A percentile compares a stretch with the other conserved stretches of the same genome.
phyloP scores from a whole-genome alignment of 2,888 invertebrate genomes.

The Endomychus coccineus region DNA sequence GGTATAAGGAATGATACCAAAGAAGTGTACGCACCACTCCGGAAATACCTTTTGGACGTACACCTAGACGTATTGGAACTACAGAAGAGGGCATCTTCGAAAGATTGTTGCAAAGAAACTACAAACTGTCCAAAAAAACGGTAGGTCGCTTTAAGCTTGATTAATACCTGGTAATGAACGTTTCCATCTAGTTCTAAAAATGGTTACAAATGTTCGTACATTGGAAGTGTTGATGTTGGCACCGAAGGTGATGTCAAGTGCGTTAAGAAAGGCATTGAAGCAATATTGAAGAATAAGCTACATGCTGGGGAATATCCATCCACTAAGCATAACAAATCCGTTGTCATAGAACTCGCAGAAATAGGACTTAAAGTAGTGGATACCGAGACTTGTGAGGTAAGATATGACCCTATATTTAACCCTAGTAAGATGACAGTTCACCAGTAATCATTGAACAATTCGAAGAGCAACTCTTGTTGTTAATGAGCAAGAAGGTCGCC shows the following conservation, averaged over 20 bases:
- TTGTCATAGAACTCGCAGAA: constrained; percentile 48
- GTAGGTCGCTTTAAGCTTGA: no score
- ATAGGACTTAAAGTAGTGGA: constrained; percentile 46
- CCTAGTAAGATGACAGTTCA: no score
- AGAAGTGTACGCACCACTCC: constrained; percentile 46
- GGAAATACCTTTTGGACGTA: constrained; percentile 23
- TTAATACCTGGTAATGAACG: no score
- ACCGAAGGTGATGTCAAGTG: constrained; percentile 47
- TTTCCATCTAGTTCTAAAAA: constrained; percentile 27
- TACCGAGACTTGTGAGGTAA: constrained; percentile 40
- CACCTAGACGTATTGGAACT: constrained; percentile 9
- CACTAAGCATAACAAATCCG: constrained; percentile 31
- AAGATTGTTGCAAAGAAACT: constrained; percentile 43
- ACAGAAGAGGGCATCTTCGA: constrained; percentile 14
- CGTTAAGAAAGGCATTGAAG: constrained; percentile 46
- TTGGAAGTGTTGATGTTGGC: constrained; percentile 47
- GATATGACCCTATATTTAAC: no score
- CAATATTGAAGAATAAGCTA: constrained; percentile 25
- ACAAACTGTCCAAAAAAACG: no score
- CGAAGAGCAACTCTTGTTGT: no score
- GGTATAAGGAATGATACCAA: constrained; percentile 42
- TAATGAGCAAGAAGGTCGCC: no score
- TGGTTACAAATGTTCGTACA: constrained; percentile 45
- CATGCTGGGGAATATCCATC: constrained; percentile 5
- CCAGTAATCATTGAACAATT: no score